These are phyloP conservation scores for Chaetorhynchus papuensis DNA, from an alignment of 2,113 vertebrate genomes.

Conservation along the genomic window DNA sequence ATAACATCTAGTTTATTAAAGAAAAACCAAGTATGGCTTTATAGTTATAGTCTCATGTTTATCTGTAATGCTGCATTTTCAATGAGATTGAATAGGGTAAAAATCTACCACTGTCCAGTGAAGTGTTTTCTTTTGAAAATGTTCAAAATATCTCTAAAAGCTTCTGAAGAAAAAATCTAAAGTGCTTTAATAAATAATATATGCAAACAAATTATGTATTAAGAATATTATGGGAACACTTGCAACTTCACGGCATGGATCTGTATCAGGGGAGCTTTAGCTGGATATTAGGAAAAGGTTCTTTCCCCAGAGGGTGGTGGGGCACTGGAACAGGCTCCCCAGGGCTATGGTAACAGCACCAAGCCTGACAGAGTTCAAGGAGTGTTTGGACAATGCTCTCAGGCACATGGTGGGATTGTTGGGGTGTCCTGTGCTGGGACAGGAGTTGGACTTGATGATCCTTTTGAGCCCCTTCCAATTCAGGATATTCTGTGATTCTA, in stretches of 20 bases:
- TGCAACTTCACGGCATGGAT: background rate
- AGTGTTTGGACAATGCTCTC: background rate
- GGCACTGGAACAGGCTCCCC: background rate
- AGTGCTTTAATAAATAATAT: conserved; percentile 52
- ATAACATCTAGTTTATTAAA: conserved; percentile 58
- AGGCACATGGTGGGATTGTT: background rate
- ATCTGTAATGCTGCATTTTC: conserved; percentile 41
- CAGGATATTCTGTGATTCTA: background rate
- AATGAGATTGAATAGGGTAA: conserved; percentile 39
- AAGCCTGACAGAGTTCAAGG: background rate
- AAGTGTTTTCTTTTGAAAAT: conserved; percentile 8
- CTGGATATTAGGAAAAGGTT: background rate
- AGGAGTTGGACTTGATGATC: background rate
- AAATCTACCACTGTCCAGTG: conserved; percentile 29
- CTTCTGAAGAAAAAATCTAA: conserved; percentile 29
- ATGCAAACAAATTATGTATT: conserved; percentile 49
- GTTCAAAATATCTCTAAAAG: conserved; percentile 40
- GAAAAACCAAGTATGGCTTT: conserved; percentile 69
- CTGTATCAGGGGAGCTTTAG: background rate
- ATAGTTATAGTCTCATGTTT: conserved; percentile 62
- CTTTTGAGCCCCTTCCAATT: background rate
- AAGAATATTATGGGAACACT: conserved; percentile 37
- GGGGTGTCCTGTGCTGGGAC: too few species aligned
- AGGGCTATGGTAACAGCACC: too few species aligned
- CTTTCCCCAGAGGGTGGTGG: background rate